Evolutionary conservation across 2,797 vertebrate species (phyloP).

Genomic region (Siniperca scherzeri): DNA sequence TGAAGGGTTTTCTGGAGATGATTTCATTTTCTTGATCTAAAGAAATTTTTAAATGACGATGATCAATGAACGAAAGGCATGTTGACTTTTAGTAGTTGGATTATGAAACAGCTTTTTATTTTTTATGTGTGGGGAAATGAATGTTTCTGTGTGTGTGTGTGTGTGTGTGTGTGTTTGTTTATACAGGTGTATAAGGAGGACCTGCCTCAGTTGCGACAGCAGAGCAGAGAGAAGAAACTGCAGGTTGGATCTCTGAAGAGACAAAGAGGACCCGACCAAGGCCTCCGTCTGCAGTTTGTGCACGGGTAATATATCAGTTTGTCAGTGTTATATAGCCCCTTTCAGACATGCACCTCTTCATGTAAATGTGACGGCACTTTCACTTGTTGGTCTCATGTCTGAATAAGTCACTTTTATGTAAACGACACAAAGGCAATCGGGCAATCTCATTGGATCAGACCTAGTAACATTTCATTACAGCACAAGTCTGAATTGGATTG

Average conservation of each 20-base stretch:
- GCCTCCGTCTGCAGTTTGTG: constrained; percentile 94
- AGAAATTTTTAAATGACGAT: neutral
- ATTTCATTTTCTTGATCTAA: neutral
- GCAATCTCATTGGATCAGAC: neutral
- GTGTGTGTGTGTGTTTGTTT: constrained; percentile 74
- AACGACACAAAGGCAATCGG: too few species aligned
- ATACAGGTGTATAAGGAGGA: constrained; percentile 98
- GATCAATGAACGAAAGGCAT: neutral
- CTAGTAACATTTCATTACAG: too few species aligned
- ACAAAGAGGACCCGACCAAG: constrained; percentile 92
- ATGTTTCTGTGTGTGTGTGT: neutral
- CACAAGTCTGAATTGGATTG: too few species aligned
- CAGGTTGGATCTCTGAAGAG: constrained; percentile 92
- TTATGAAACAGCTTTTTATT: too few species aligned
- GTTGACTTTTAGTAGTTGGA: too few species aligned
- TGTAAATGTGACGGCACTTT: too few species aligned
- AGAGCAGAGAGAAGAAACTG: constrained; percentile 91
- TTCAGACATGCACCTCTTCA: neutral
- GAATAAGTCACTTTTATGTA: neutral
- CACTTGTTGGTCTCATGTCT: neutral
- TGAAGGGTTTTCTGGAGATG: neutral
- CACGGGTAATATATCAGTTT: constrained; percentile 86
- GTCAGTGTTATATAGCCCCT: neutral
- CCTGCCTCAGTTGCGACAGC: constrained; percentile 91
- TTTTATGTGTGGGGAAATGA: neutral